Base-by-base conservation (phyloP, 2,888 invertebrate species). In the Dasysyrphus albostriatus region DNA sequence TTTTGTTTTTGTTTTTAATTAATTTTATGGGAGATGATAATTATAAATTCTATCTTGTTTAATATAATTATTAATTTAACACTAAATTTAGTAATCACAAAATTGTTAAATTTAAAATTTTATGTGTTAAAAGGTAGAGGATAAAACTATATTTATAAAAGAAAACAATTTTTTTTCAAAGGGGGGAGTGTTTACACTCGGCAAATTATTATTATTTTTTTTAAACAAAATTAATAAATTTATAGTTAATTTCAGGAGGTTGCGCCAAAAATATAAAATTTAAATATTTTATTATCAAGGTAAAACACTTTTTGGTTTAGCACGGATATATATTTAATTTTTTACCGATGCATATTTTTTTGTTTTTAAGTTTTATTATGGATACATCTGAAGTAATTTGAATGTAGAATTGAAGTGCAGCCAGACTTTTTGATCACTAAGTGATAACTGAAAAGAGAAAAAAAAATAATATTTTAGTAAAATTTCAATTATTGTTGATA, bases 1-100 rank as follows among this genome's bases (percentile, higher is more conserved):
- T 78, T 58, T 51, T 63, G 67, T 78, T 58, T 51, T 67, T 76
- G 24, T 84, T 14, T 63, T 79, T 42, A 67, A 44, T 79, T 42
- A 67, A 44, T 78, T 54, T 72, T 44, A 73, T 70, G 61, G 73
- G 69, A 61, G 61, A 79, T 78, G 67, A 51, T 63, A 76, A 49
- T 61, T 72, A 74, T 78, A 73, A 73, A 54, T 83, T 72, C 58
- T 70, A 49, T 80, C 58, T 34, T 63, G 44, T 34, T 81, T 19
- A 69, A 16, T 5, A 39, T 69, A 65, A 51, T 69, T 61, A 19
- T 29, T 61, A n/a, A 78, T 69, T 79, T 69, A 83, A 82, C 34
- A 65, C 82, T 83, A 79, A 87, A 87, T 87, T 87, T 87, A 87
- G 83, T 83, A 87, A 87, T 87, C 87, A 87, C 87, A 87, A 87